Percentiles rank a stretch among this genome's conserved stretches.
phyloP scores from a whole-genome alignment of 2,797 vertebrate species.

The Thamnophis elegans region DNA sequence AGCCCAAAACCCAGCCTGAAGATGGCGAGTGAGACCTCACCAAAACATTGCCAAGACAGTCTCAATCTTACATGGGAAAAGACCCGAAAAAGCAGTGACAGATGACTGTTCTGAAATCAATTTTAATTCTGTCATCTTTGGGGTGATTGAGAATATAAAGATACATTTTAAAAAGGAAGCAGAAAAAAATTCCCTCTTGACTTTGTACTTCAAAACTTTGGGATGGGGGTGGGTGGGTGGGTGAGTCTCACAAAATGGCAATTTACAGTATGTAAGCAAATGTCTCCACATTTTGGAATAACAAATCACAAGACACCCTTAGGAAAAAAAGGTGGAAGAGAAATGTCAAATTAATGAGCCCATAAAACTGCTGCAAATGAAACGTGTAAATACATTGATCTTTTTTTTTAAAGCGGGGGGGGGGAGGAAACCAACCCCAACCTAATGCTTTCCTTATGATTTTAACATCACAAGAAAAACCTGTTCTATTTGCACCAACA shows the following conservation, averaged over 20 bases:
- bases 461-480: slow-evolving; percentile 89
- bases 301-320: slow-evolving; percentile 90
- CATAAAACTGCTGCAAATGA: slow-evolving; percentile 98
- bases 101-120: slow-evolving; percentile 40
- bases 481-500: slow-evolving; percentile 92
- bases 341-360: slow-evolving; percentile 99
- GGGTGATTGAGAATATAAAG: slow-evolving; percentile 62
- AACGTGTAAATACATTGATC: slow-evolving; percentile 99
- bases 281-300: slow-evolving; percentile 84
- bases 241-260: slow-evolving; percentile 76
- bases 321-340: slow-evolving; percentile 97
- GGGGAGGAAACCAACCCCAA: slow-evolving; percentile 29
- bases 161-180: slow-evolving; percentile 19
- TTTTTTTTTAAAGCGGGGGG: slow-evolving; percentile 72
- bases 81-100: background rate
- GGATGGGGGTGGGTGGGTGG: slow-evolving; percentile 23
- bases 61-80: no score
- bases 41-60: no score
- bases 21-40: no score
- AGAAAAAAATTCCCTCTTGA: slow-evolving; percentile 42
- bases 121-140: slow-evolving; percentile 42
- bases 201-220: slow-evolving; percentile 74
- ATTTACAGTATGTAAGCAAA: slow-evolving; percentile 85
- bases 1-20: no score
- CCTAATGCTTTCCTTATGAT: slow-evolving; percentile 86